Percentiles rank a stretch among this genome's conserved stretches.
These are phyloP conservation scores for Zaprionus bogoriensis DNA, from an alignment of 2,888 invertebrate genomes.

Conservation along the genomic window DNA sequence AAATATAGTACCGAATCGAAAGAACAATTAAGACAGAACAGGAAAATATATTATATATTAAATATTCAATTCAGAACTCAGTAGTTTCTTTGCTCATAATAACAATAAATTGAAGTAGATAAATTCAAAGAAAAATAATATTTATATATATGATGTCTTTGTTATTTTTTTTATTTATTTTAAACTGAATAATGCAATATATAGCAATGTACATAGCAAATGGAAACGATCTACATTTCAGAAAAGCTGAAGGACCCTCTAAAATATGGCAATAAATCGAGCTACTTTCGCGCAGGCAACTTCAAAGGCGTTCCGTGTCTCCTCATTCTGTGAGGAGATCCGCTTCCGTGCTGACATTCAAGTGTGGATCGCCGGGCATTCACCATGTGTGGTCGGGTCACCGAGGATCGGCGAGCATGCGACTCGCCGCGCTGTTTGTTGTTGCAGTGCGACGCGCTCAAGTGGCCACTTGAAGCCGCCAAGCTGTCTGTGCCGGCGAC, in stretches of 20 bases:
- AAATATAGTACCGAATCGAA: neutral
- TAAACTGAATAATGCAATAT: too few relatives aligned
- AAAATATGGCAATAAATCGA: neutral
- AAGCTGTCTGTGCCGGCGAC: conserved; percentile 58
- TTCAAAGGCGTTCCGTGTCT: conserved; percentile 28
- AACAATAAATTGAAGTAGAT: too few relatives aligned
- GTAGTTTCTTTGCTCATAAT: too few relatives aligned
- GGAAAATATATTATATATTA: neutral
- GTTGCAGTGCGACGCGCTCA: conserved; percentile 30
- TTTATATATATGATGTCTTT: too few relatives aligned
- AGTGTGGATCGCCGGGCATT: conserved; percentile 1
- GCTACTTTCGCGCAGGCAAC: conserved; percentile 18
- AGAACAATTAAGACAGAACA: neutral
- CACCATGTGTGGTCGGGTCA: conserved; percentile 53
- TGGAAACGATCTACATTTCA: too few relatives aligned
- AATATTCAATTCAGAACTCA: too few relatives aligned
- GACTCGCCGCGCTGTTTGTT: conserved; percentile 32
- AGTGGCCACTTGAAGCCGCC: conserved; percentile 73
- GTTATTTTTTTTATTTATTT: too few relatives aligned
- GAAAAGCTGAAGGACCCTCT: too few relatives aligned
- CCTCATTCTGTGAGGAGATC: conserved; percentile 7
- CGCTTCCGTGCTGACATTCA: conserved; percentile 43
- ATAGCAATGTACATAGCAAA: too few relatives aligned
- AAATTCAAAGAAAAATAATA: too few relatives aligned
- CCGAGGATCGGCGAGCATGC: neutral